Evolutionary conservation across 2,113 vertebrate genomes (phyloP), one percentile per base, ranked within the genome.

Genomic region (Pagrus major): DNA sequence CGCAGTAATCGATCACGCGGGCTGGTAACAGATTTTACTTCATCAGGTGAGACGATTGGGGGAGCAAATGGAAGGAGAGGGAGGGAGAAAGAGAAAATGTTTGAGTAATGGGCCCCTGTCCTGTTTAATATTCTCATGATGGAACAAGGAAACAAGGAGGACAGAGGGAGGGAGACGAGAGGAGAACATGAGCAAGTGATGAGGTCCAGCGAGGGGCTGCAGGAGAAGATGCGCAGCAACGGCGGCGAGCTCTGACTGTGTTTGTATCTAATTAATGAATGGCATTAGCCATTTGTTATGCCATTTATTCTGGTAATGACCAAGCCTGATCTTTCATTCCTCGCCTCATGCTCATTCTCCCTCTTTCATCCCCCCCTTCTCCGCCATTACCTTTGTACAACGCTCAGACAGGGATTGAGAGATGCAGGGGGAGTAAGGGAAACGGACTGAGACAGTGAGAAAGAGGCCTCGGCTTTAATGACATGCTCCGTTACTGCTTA

Each of bases 231-330:
- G 76, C 46, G 27, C 44, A 37, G 78, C 44, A 55, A 68, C 51
- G 61, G 58, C 76, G 31, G 49, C 44, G 3, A 80, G 71, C 74
- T 58, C 76, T 39, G 66, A 79, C 84, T 71, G 76, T 85, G 85
- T 91, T 84, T 87, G 86, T 81, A 58, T 84, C 64, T 88, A 89
- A 93, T 91, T 93, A 92, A 93, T 92, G 87, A 93, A 84, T 61
- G 54, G 72, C 88, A 84, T 88, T 81, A 83, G 73, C 81, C 83
- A 89, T 90, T 94, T 89, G 92, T 90, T 80, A 91, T 89, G 86
- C 87, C 78, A 88, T 92, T 94, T 89, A 90, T 91, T 88, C 75
- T 58, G 76, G 73, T 91, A 93, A 91, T 80, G 89, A 87, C 89
- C 76, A 77, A 77, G 70, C 73, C 52, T 33, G 75, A 41, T 79